A percentile compares a stretch with the other conserved stretches of the same genome.
These are phyloP conservation scores for Poeciliopsis presidionis DNA, from an alignment of 2,797 vertebrate species.

Conservation along the genomic window DNA sequence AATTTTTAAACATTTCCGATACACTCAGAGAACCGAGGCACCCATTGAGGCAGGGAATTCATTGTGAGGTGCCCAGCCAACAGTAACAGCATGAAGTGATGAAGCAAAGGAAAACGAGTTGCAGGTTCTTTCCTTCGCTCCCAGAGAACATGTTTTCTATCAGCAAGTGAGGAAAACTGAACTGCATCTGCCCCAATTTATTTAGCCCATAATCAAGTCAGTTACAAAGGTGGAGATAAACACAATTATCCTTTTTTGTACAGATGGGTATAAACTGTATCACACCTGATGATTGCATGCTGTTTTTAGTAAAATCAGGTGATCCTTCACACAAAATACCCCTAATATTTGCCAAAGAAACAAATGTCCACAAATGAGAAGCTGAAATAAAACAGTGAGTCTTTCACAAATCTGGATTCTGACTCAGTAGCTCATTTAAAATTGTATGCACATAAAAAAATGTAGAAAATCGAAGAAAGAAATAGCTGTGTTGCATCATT, in stretches of 20 bases:
- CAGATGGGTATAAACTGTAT: conserved; percentile 9
- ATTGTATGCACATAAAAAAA: not conserved
- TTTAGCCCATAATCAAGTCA: conserved; percentile 36
- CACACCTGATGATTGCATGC: conserved; percentile 33
- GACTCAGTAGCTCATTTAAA: not conserved
- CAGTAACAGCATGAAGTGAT: conserved; percentile 51
- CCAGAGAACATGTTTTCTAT: conserved; percentile 23
- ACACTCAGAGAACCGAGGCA: conserved; percentile 49
- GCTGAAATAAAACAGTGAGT: not conserved
- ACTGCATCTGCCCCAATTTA: conserved; percentile 37
- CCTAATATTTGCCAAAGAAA: conserved; percentile 11
- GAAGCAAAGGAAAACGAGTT: conserved; percentile 48
- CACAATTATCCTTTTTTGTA: conserved; percentile 22
- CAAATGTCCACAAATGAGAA: not conserved
- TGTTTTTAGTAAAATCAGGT: conserved; percentile 13
- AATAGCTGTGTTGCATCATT: not conserved
- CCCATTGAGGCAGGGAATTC: conserved; percentile 60
- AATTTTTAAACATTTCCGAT: conserved; percentile 67
- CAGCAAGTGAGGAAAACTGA: conserved; percentile 31
- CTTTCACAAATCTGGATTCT: not conserved
- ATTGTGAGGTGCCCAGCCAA: conserved; percentile 57
- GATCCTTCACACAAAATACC: not conserved
- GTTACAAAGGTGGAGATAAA: conserved; percentile 37
- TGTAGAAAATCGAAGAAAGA: not conserved
- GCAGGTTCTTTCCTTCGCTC: conserved; percentile 11